These are phyloP conservation scores for Zaprionus ornatus DNA, from an alignment of 1,140 invertebrate genomes.

Conservation along the genomic window DNA sequence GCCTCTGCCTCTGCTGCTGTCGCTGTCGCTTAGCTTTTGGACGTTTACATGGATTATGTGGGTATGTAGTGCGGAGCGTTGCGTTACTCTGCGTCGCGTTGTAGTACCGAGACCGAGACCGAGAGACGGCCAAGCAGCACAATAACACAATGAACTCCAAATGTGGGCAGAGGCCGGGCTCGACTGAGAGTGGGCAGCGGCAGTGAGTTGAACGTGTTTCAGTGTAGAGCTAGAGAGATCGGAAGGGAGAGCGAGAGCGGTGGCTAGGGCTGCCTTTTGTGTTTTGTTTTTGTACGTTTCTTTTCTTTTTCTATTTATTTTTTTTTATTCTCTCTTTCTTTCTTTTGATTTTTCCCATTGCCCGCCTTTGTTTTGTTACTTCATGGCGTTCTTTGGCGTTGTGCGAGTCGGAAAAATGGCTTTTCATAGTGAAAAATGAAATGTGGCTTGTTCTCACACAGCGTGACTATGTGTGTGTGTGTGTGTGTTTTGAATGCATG, in stretches of 20 bases:
- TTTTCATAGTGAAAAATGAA: conserved; percentile 67
- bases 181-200: neutral
- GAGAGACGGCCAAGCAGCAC: conserved; percentile 59
- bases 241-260: conserved; percentile 2
- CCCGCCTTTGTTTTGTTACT: conserved; percentile 68
- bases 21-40: conserved; percentile 37
- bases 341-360: conserved; percentile 52
- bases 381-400: conserved; percentile 53
- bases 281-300: conserved; percentile 54
- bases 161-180: conserved; percentile 53
- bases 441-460: conserved; percentile 41
- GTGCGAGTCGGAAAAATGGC: conserved; percentile 64
- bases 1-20: conserved; percentile 17
- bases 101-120: conserved; percentile 46
- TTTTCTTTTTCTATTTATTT: conserved; percentile 33
- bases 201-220: neutral
- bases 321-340: conserved; percentile 28
- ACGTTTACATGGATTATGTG: conserved; percentile 71
- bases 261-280: conserved; percentile 56
- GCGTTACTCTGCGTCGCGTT: neutral
- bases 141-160: conserved; percentile 82
- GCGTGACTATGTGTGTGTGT: conserved; percentile 18
- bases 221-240: neutral
- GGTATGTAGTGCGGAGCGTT: conserved; percentile 67
- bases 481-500: conserved; percentile 12